Evolutionary conservation across 2,888 invertebrate genomes (phyloP).

Genomic region (Biston stratarius): DNA sequence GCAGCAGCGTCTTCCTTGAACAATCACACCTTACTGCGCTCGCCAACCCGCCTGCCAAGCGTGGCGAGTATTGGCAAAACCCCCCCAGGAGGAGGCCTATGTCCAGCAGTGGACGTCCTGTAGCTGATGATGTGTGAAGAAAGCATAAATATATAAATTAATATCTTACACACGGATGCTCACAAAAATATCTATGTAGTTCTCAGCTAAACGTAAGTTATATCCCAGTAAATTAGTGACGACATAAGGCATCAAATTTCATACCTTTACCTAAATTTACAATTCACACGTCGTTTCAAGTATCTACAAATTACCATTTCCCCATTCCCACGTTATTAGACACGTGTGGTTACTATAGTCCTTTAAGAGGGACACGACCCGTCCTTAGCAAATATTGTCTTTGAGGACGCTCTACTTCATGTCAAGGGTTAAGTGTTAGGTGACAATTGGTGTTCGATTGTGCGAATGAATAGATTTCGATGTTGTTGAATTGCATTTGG

Average conservation of each 20-base stretch:
- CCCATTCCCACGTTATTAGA: slow-evolving; percentile 67
- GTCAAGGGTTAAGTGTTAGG: slow-evolving; percentile 60
- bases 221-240: background rate
- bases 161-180: too few species aligned
- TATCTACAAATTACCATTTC: slow-evolving; percentile 74
- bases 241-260: slow-evolving; percentile 10
- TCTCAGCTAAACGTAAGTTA: background rate
- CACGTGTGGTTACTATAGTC: slow-evolving; percentile 70
- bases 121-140: too few species aligned
- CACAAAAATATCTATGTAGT: too few species aligned
- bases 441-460: slow-evolving; percentile 61
- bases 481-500: slow-evolving; percentile 29
- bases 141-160: too few species aligned
- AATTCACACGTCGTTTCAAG: slow-evolving; percentile 64
- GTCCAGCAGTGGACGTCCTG: too few species aligned
- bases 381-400: slow-evolving; percentile 84
- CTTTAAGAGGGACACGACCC: slow-evolving; percentile 27
- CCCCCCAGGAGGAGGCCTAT: too few species aligned
- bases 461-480: slow-evolving; percentile 35
- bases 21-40: too few species aligned
- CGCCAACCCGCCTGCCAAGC: too few species aligned
- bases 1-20: too few species aligned
- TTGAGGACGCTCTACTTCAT: slow-evolving; percentile 78
- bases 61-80: too few species aligned
- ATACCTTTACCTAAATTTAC: slow-evolving; percentile 45